Evolutionary conservation across 2,113 vertebrate species (phyloP).

Genomic region (Callorhinus ursinus): DNA sequence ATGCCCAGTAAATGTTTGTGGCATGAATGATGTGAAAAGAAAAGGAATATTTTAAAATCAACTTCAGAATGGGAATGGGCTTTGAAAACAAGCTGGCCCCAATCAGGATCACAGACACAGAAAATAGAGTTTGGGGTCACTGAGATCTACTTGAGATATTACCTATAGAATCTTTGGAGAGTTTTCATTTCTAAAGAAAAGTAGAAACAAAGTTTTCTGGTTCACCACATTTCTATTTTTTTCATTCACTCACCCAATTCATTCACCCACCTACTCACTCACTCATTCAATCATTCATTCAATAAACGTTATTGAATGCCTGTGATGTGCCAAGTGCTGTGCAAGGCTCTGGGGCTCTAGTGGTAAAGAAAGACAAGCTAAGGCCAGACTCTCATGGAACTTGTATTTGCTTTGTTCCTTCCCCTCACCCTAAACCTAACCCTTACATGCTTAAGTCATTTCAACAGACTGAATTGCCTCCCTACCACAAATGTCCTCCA

Average conservation of each 20-base stretch:
- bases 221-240: not conserved
- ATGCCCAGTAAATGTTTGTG: constrained; percentile 73
- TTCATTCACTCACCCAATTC: not conserved
- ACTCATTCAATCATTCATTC: not conserved
- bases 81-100: constrained; percentile 40
- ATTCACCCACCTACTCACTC: not conserved
- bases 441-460: not conserved
- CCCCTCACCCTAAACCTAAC: not conserved
- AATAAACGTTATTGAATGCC: not conserved
- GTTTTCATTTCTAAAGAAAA: constrained; percentile 46
- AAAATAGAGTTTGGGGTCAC: constrained; percentile 9
- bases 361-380: not conserved
- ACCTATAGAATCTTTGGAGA: not conserved
- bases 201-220: not conserved
- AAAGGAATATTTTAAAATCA: constrained; percentile 61
- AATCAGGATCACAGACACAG: constrained; percentile 34
- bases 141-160: not conserved
- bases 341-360: not conserved
- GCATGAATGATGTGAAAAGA: constrained; percentile 58
- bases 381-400: not conserved
- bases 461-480: not conserved
- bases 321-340: not conserved
- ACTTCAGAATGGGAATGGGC: constrained; percentile 4
- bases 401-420: not conserved
- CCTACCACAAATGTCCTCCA: not conserved